These are phyloP conservation scores for Cordilura impudica DNA, from an alignment of 2,888 invertebrate genomes.

Conservation along the genomic window DNA sequence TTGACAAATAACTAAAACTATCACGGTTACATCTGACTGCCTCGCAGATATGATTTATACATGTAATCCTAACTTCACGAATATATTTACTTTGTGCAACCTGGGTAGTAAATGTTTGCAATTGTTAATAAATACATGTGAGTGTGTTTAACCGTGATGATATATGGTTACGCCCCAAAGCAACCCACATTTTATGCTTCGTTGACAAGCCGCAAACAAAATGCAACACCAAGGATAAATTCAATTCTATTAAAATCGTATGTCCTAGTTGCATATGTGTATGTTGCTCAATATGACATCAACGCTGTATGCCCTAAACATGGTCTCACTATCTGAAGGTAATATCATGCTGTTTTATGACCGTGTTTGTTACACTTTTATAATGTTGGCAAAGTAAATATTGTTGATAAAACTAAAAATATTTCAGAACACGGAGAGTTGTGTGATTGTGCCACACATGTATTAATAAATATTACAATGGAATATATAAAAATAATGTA, in stretches of 20 bases:
- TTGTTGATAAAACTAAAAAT: slow-evolving; percentile 44
- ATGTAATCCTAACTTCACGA: neutral
- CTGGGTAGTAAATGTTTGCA: neutral
- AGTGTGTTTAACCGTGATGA: neutral
- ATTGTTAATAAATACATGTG: neutral
- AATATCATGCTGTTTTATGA: slow-evolving; percentile 43
- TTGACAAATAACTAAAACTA: no score
- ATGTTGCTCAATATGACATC: neutral
- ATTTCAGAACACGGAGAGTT: slow-evolving; percentile 41
- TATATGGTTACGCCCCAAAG: slow-evolving; percentile 8
- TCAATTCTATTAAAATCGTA: slow-evolving; percentile 42
- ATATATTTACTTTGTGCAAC: neutral
- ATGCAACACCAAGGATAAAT: slow-evolving; percentile 45
- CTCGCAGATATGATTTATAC: neutral
- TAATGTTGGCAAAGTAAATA: slow-evolving; percentile 23
- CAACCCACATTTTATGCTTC: slow-evolving; percentile 45
- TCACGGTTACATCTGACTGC: neutral
- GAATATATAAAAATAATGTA: neutral
- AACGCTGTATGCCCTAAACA: slow-evolving; percentile 20
- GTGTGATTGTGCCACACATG: slow-evolving; percentile 4
- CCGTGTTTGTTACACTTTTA: slow-evolving; percentile 24
- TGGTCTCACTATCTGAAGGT: slow-evolving; percentile 39
- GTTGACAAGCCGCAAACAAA: slow-evolving; percentile 52
- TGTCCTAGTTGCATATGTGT: neutral
- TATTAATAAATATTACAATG: neutral